phyloP scores from a whole-genome alignment of 2,797 vertebrate species.

The Austrolebias charrua region DNA sequence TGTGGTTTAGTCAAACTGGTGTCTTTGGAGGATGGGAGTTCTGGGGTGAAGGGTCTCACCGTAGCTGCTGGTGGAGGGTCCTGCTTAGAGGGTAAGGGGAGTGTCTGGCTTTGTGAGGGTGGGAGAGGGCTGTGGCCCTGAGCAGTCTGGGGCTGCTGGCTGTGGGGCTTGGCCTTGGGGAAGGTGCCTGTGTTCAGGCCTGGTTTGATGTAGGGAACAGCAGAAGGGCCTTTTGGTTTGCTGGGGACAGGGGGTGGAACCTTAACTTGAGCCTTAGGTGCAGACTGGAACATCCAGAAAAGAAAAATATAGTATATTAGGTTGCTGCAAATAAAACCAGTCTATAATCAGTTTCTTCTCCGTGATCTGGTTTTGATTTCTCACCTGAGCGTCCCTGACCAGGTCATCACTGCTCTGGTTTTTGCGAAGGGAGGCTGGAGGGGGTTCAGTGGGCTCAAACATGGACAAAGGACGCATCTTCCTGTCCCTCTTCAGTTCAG shows the following conservation, averaged over 20 bases:
- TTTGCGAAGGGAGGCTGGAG: conserved; percentile 83
- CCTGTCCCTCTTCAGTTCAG: conserved; percentile 86
- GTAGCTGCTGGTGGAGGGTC: conserved; percentile 91
- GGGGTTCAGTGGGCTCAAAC: conserved; percentile 87
- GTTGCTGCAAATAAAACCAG: background rate
- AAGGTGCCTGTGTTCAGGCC: conserved; percentile 73
- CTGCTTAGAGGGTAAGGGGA: conserved; percentile 84
- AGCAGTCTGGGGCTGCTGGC: conserved; percentile 70
- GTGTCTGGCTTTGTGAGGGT: conserved; percentile 76
- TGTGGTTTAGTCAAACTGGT: conserved; percentile 86
- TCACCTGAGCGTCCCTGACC: conserved; percentile 89
- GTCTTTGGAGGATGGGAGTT: conserved; percentile 87
- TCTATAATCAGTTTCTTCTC: background rate
- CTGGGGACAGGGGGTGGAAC: conserved; percentile 95
- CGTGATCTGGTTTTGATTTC: background rate
- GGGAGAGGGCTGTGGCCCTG: conserved; percentile 73
- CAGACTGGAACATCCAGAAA: conserved; percentile 69
- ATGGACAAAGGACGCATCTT: conserved; percentile 92
- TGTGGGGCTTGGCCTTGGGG: conserved; percentile 82
- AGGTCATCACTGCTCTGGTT: conserved; percentile 98
- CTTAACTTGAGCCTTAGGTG: conserved; percentile 85
- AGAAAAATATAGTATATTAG: conserved; percentile 12
- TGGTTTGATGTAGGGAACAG: conserved; percentile 78
- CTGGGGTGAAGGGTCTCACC: conserved; percentile 93
- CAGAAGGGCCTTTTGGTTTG: conserved; percentile 92